These are phyloP conservation scores for Sylvietta virens DNA, from an alignment of 2,113 vertebrate genomes.

Conservation along the genomic window DNA sequence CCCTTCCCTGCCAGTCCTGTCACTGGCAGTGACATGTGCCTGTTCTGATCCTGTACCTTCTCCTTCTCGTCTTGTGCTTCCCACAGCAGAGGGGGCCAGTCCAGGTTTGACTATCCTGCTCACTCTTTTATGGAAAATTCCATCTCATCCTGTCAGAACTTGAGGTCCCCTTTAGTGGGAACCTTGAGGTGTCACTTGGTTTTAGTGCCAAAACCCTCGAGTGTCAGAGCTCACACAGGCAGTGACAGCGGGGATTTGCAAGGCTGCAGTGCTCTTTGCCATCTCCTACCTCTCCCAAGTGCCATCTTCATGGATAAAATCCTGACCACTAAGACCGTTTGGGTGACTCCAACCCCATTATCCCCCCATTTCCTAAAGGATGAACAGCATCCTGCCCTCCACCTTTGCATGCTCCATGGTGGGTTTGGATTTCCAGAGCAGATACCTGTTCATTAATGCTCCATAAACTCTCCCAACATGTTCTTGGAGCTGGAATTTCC, in stretches of 20 bases:
- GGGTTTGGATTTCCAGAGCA: slow-evolving; percentile 5
- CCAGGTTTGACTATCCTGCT: slow-evolving; percentile 72
- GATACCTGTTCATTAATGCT: not conserved
- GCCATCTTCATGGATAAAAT: not conserved
- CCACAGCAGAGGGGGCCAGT: slow-evolving; percentile 67
- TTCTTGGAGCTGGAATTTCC: not conserved
- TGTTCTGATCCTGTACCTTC: slow-evolving; percentile 56
- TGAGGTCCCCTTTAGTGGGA: slow-evolving; percentile 49
- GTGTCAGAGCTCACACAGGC: not conserved
- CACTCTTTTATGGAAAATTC: slow-evolving; percentile 59
- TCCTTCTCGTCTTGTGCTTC: slow-evolving; percentile 68
- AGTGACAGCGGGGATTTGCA: not conserved
- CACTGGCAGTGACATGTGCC: not conserved
- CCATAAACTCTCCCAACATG: not conserved
- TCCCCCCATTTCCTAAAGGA: not conserved
- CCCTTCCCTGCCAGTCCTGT: not conserved
- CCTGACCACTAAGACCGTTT: not conserved
- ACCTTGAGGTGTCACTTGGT: slow-evolving; percentile 40
- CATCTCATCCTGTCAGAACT: slow-evolving; percentile 45
- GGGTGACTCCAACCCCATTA: not conserved
- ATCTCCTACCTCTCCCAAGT: not conserved
- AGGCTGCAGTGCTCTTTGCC: not conserved
- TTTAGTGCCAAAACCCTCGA: not conserved
- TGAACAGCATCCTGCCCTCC: slow-evolving; percentile 22
- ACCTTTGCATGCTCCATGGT: slow-evolving; percentile 15